Base-by-base conservation (phyloP, 2,797 vertebrate species). In the Amphiprion clarkii region DNA sequence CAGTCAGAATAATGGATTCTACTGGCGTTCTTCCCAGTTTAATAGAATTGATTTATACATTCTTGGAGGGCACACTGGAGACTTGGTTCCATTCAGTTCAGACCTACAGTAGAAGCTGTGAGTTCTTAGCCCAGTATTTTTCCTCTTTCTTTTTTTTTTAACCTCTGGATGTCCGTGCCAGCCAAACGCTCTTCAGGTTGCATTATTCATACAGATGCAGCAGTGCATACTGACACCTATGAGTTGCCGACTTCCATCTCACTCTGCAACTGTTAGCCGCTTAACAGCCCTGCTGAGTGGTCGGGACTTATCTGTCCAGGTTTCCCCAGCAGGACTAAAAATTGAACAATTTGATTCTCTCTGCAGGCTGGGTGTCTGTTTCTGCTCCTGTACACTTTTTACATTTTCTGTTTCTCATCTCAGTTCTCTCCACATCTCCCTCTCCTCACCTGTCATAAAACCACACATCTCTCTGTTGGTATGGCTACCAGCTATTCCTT, bases 401-500 rank as follows among this genome's bases (percentile, higher is more conserved):
- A 57, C 46, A 71, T 72, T 66, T 58, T 69, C 61, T 62, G 52
- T 61, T 56, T 83, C 68, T 80, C 59, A 81, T 81, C 61, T 72
- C 16, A 55, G 29, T 53, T 56, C 51, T 63, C 63, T 81, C 46
- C 59, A 14, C 61, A 44, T 44, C 44, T 23, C 55, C 63, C 40
- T 67, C 52, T 44, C 63, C 58, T 85, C 40, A 62, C 64, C 76
- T 79, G 71, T 82, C 76, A 87, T 74, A 56, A 84, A 77, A 46
- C 58, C n/a, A 36, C 73, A 77, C 29, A 40, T 83, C 66, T 69
- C 65, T 85, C 62, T 72, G 74, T 78, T 81, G 70, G 48, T 81
- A 78, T 87, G 78, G 66, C 60, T 76, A 85, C 71, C 66, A 78
- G 74, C 76, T 82, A 78, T 87, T 82, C 79, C 74, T 57, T 70